Evolutionary conservation across 2,797 vertebrate species (phyloP), one percentile per base, ranked within the genome.

Genomic region (Iguana delicatissima): DNA sequence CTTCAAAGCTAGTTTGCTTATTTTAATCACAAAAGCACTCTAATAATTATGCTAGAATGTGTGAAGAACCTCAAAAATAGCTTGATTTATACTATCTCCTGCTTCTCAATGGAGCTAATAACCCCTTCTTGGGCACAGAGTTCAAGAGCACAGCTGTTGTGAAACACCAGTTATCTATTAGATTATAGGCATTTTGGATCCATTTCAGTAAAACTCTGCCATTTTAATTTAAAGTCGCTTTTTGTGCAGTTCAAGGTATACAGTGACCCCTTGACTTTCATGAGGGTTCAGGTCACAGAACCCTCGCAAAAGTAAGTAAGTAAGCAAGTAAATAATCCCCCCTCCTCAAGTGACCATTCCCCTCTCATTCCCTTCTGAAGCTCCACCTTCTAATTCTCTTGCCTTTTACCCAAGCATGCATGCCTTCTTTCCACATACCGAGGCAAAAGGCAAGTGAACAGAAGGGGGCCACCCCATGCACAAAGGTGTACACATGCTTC

Each of bases 211-310:
- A 72, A 32, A 10, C 67, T 55, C 52, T 85, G 46, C 52, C 55
- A 13, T 73, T 85, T 80, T n/a, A 87, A 52, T 87, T 83, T 50
- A 87, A 87, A 83, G 38, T 38, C 62, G 29, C 32, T 22, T 5
- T 42, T 87, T 62, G 20, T 50, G 4, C 18, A 76, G 32, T 22
- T 80, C 77, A 87, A 87, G 62, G 22, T 2, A 80, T 1, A 42
- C 42, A 46, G 42, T 46, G 42, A 46, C 2, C 42, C 42, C 42
- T 46, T 4, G 42, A 46, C 42, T 46, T 46, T 46, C 42, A 46
- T 46, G 42, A 46, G 42, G 42, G 42, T 46, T 46, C 42, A 46
- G 42, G 42, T 4, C 42, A 46, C 42, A 46, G 42, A 46, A 46
- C 42, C 42, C 42, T 46, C 4, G 42, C 42, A 46, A 46, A 46